Percentiles rank a stretch among this genome's conserved stretches.
Conservation (phyloP, 2,888 invertebrate species). For the Capitulum mitella region DNA sequence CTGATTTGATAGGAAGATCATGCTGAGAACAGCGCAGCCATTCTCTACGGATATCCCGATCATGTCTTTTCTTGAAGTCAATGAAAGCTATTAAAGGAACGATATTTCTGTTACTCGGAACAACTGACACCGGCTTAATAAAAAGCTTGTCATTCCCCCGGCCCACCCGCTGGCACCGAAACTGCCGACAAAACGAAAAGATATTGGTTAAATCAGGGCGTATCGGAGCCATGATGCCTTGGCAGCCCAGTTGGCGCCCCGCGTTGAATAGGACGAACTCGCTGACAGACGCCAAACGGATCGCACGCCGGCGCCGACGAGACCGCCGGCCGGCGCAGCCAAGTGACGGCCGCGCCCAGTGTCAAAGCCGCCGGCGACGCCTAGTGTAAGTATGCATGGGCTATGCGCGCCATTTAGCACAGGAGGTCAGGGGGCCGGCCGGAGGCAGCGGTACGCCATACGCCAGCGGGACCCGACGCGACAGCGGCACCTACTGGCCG, state of each 20-base stretch:
- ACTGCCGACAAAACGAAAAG: not conserved
- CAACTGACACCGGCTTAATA: too few species aligned
- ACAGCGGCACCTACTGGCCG: too few species aligned
- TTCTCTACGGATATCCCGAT: too few species aligned
- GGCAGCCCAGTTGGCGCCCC: not conserved
- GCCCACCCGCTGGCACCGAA: not conserved
- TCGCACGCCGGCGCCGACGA: not conserved
- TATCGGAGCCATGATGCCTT: not conserved
- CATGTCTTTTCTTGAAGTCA: too few species aligned
- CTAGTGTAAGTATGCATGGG: not conserved
- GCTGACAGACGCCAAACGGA: not conserved
- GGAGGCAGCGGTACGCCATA: not conserved
- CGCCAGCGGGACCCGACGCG: not conserved
- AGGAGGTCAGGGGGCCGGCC: not conserved
- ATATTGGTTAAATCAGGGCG: not conserved
- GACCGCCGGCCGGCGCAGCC: not conserved
- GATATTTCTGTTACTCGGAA: too few species aligned
- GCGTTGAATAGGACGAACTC: not conserved
- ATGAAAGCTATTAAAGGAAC: too few species aligned
- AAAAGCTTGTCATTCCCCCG: too few species aligned
- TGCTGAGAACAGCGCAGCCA: too few species aligned
- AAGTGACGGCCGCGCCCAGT: not conserved
- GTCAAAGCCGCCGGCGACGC: not conserved
- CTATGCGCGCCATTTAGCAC: not conserved
- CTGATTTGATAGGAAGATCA: too few species aligned